Percentiles rank a stretch among this genome's conserved stretches.
These are phyloP conservation scores for Drosophila kurseongensis DNA, from an alignment of 1,140 invertebrate genomes.

Conservation along the genomic window DNA sequence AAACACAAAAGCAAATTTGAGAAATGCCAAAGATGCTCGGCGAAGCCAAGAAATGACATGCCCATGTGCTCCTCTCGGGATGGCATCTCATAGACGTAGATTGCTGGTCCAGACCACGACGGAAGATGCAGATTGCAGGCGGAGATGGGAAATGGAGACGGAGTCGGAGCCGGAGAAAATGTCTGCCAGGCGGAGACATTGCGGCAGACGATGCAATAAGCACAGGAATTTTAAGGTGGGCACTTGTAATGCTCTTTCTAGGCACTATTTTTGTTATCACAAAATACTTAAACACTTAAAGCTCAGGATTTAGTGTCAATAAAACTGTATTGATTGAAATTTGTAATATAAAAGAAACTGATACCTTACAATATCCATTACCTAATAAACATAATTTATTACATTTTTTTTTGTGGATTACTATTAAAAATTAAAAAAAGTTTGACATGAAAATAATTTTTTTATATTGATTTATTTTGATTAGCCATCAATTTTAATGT, in stretches of 20 bases:
- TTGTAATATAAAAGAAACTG: neutral
- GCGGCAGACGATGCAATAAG: conserved; percentile 78
- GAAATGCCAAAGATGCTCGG: conserved; percentile 78
- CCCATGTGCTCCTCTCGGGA: conserved; percentile 58
- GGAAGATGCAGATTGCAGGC: conserved; percentile 21
- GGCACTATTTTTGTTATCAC: no score
- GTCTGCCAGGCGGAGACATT: conserved; percentile 72
- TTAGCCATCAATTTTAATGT: neutral
- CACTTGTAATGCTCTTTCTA: conserved; percentile 7
- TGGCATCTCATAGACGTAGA: conserved; percentile 35
- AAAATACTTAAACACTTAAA: no score
- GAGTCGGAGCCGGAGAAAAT: conserved; percentile 17
- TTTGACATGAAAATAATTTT: neutral
- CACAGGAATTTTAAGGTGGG: neutral
- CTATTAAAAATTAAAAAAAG: neutral
- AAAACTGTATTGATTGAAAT: no score
- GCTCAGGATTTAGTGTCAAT: no score
- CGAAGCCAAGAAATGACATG: conserved; percentile 77
- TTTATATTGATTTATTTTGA: neutral
- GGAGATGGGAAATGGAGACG: conserved; percentile 25
- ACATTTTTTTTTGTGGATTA: no score
- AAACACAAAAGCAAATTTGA: conserved; percentile 50
- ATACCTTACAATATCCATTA: conserved; percentile 2
- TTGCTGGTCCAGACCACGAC: conserved; percentile 33
- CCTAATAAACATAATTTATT: no score